Base-by-base conservation (phyloP, 2,888 invertebrate species). In the Liopterus haemorrhoidalis region DNA sequence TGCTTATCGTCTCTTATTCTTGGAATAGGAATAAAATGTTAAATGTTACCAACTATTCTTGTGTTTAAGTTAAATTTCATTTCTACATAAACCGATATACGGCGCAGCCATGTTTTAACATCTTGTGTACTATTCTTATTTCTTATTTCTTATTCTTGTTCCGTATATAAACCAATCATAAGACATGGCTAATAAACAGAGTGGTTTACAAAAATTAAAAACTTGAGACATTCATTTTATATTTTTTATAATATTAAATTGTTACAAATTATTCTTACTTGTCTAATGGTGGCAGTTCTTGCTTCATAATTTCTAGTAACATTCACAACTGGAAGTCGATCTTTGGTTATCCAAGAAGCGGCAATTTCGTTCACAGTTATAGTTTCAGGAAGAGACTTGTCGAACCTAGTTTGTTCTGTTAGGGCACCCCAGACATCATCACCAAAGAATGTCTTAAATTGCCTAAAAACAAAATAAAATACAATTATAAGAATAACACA, bases 311-410 rank as follows among this genome's bases (percentile, higher is more conserved):
- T 74, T 51, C 88, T 76, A 9, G 70, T 71, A 5, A 85, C 81
- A 28, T 76, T 81, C 21, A 90, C 71, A 2, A 88, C 75, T 0
- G 90, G 91, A 27, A 88, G 70, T 21, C 89, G 74, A 57, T 86
- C 85, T 62, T 87, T 83, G 9, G 80, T 77, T 12, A 88, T 84
- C 92, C 91, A 93, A 9, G 85, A 82, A 24, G 76, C 78, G 2
- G 86, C 87, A 22, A 92, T 82, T 28, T 78, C 76, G 51, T 75
- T 74, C n/a, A 82, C 71, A 42, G 78, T 78, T 32, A 81, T 69
- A 6, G 70, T 64, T 1, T 62, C 54, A 28, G 77, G 73, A 1
- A 86, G 64, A 45, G 71, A 75, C 2, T 69, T 66, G 56, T 82
- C 81, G 28, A 72, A 69, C 36, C 74, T 68, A 0, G 83, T 85